phyloP scores from a whole-genome alignment of 2,113 vertebrate genomes.

The Alligator sinensis region DNA sequence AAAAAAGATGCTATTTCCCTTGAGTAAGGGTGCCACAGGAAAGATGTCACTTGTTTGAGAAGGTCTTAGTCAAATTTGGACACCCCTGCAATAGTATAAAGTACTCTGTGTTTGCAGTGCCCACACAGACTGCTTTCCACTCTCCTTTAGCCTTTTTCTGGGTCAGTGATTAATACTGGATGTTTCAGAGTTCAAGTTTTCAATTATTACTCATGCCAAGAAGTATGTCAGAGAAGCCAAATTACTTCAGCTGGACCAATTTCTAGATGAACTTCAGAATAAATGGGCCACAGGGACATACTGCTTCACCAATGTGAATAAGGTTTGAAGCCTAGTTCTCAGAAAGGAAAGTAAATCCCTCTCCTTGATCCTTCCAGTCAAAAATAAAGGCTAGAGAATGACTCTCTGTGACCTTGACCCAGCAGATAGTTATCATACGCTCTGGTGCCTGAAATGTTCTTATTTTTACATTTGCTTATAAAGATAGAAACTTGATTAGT shows the following conservation, averaged over 20 bases:
- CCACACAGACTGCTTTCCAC: not conserved
- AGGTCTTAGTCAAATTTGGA: not conserved
- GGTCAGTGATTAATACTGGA: not conserved
- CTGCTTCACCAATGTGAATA: not conserved
- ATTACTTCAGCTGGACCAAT: not conserved
- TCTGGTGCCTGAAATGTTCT: not conserved
- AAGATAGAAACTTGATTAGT: not conserved
- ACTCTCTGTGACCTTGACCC: not conserved
- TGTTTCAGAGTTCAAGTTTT: not conserved
- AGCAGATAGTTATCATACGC: not conserved
- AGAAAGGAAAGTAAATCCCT: not conserved
- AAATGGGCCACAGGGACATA: not conserved
- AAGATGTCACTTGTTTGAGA: not conserved
- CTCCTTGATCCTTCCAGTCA: not conserved
- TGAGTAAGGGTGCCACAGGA: not conserved
- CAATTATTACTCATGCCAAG: not conserved
- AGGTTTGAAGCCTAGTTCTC: not conserved
- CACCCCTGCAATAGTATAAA: not conserved
- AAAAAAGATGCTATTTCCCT: not conserved
- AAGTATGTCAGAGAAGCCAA: not conserved
- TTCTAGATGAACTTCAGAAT: not conserved
- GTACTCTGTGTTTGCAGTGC: not conserved
- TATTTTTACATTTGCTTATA: not conserved
- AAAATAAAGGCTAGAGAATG: not conserved
- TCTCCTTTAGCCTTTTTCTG: not conserved